Base-by-base conservation (phyloP, 2,888 invertebrate species). In the Corbicula japonica region DNA sequence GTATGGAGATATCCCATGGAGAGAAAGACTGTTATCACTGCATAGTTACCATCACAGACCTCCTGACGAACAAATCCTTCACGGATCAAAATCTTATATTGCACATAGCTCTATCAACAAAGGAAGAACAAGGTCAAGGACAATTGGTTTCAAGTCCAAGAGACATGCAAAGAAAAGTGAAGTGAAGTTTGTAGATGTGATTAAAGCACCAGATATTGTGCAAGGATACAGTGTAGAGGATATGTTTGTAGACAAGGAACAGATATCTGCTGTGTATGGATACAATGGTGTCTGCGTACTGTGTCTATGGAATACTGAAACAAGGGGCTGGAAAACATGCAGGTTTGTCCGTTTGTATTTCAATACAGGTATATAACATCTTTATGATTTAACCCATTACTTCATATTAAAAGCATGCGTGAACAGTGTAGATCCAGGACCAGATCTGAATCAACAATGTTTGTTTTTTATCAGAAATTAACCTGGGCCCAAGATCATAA, bases 1-100 rank as follows among this genome's bases (percentile, higher is more conserved):
- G 23, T 78, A 80, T 73, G 86, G 87, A 4, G 87, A 88, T 65
- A 38, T 54, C 18, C 54, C 76, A 23, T 88, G 88, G 87, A 78
- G 81, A 56, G 81, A 79, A 34, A 85, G 83, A 58, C 72, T 88
- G 10, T 28, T 76, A 3, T 52, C 54, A 6, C 61, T 84, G 26
- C 79, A 56, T 56, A 56, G n/a, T 56, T 34, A 32, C 21, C 10
- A 56, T 56, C 32, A 32, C 2, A 56, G 56, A 56, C 21, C n/a
- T 15, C 56, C n/a, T 10, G n/a, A 12, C 1, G 15, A 56, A 10
- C 34, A n/a, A 2, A 28, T 28, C 3, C 56, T n/a, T n/a, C n/a
- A n/a, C n/a, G n/a, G n/a, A n/a, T n/a, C n/a, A n/a, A n/a, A n/a
- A n/a, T n/a, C n/a, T n/a, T n/a, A n/a, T n/a, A n/a, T n/a, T n/a